Base-by-base conservation (phyloP, 2,888 invertebrate species). In the Ceriagrion tenellum region DNA sequence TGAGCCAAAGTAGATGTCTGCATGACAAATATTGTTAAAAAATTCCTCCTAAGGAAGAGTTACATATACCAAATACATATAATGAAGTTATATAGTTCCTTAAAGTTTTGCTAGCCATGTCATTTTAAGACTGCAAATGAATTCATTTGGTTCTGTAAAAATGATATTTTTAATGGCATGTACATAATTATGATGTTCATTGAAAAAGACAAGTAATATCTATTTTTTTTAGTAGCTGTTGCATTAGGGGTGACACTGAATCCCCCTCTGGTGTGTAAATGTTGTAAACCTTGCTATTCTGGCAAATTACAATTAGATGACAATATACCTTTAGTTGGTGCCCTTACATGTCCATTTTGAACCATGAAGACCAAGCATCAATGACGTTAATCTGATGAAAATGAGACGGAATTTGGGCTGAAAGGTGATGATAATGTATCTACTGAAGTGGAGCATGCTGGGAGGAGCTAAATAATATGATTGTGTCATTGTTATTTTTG, bases 111-210 rank as follows among this genome's bases (percentile, higher is more conserved):
- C 93, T 74, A 93, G 93, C 93, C 93, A 74, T 93, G 63, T 93
- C 69, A 93, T 93, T 74, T 23, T 30, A 69, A 93, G 93, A 93
- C 93, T 93, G 93, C 93, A 93, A 93, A 93, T 63, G 69, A 89
- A 89, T 89, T 89, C 8, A 74, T 69, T 93, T 93, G 69, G 47
- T 93, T 93, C 69, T 93, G 93, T 93, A 74, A 47, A 93, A 93
- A 47, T 93, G 18, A 93, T 93, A 93, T 93, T 69, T 93, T 93
- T 93, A 93, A 93, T 63, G 74, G 26, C 12, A 89, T 89, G 89
- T 89, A 89, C 18, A 69, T 69, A 74, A 74, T 93, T 26, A 74
- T 40, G 56, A 30, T 63, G 23, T 47, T 63, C 47, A 40, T 63
- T 69, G 55, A 55, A 89, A 93, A 55, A 47, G n/a, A 93, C 40